A percentile compares a stretch with the other conserved stretches of the same genome.
Conservation (phyloP, 2,797 vertebrate genomes). For the Cuniculus paca region DNA sequence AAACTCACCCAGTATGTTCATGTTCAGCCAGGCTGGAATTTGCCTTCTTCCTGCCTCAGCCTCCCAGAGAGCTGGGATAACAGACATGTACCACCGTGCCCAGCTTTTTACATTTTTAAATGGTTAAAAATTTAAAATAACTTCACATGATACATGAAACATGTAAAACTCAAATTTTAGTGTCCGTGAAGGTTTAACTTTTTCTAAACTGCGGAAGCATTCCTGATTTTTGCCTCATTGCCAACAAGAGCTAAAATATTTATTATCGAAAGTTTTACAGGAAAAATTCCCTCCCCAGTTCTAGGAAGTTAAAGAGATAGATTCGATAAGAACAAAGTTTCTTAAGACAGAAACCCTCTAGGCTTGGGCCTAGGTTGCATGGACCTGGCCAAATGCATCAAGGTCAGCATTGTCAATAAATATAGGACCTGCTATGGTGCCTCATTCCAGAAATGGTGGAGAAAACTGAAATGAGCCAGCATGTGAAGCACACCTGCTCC, state of each 20-base stretch:
- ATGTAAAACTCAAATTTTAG: conserved; percentile 23
- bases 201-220: conserved; percentile 17
- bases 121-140: not conserved
- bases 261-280: not conserved
- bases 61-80: not conserved
- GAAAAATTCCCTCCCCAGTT: not conserved
- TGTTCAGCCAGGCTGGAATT: not conserved
- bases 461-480: not conserved
- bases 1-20: not conserved
- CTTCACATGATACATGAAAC: not conserved
- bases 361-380: too few relatives aligned
- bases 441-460: not conserved
- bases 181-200: not conserved
- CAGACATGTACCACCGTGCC: not conserved
- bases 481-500: not conserved
- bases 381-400: not conserved
- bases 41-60: not conserved
- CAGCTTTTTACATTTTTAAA: conserved; percentile 30
- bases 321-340: not conserved
- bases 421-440: not conserved
- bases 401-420: too few relatives aligned
- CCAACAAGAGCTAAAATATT: conserved; percentile 43
- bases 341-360: conserved; percentile 5
- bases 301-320: not conserved
- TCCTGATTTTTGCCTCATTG: conserved; percentile 14